phyloP scores from a whole-genome alignment of 2,797 vertebrate species.

The Myotis vivesi region DNA sequence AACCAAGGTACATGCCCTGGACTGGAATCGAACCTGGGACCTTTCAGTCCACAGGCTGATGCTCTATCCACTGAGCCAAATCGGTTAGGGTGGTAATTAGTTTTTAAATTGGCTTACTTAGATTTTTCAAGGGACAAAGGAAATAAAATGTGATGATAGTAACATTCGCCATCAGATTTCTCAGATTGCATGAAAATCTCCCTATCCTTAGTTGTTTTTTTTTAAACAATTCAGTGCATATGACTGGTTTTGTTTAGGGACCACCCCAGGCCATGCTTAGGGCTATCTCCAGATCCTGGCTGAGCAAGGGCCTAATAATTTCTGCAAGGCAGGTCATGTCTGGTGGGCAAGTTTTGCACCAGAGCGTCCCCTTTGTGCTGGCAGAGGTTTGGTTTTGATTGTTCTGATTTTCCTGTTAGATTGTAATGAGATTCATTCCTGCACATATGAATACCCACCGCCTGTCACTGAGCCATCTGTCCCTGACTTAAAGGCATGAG shows the following conservation, averaged over 20 bases:
- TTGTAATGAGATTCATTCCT: constrained; percentile 74
- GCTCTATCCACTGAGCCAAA: no score
- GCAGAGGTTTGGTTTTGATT: constrained; percentile 9
- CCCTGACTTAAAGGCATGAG: constrained; percentile 60
- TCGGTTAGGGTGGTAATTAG: no score
- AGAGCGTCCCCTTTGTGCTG: background rate
- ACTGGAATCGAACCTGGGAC: no score
- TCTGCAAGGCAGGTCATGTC: background rate
- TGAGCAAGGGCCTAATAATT: background rate
- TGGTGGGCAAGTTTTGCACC: background rate
- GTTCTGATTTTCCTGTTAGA: constrained; percentile 65
- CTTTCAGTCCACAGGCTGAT: no score
- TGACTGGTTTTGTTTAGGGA: background rate
- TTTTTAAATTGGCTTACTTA: constrained; percentile 43
- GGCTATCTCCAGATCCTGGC: background rate
- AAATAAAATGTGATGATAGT: constrained; percentile 57
- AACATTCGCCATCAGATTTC: constrained; percentile 37
- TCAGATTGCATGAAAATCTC: constrained; percentile 20
- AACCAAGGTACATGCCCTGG: no score
- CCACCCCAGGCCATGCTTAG: no score
- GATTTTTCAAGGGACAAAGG: constrained; percentile 39
- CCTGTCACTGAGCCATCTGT: constrained; percentile 77
- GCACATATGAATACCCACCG: constrained; percentile 42
- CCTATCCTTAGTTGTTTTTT: background rate
- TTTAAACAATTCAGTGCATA: background rate